A percentile compares a stretch with the other conserved stretches of the same genome.
Conservation (phyloP, 2,113 vertebrate species). For the Periophthalmodon schlosseri region DNA sequence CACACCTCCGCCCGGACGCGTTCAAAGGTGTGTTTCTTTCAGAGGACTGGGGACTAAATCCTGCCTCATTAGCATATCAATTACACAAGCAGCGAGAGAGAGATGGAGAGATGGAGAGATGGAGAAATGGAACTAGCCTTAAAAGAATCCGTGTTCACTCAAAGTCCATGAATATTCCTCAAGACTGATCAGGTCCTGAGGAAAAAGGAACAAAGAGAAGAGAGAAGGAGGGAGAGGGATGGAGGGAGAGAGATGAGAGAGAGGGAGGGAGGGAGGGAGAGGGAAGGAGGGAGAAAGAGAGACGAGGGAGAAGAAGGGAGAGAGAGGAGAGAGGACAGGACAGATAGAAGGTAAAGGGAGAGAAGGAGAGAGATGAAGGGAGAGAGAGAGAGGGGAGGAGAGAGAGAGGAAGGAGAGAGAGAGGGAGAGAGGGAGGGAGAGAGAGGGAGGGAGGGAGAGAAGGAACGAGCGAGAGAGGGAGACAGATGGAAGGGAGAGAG, state of each 20-base stretch:
- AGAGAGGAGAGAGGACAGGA: too few relatives aligned
- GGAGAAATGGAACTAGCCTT: constrained; percentile 36
- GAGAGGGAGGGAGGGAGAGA: too few relatives aligned
- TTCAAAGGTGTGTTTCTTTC: constrained; percentile 48
- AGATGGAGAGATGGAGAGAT: constrained; percentile 9
- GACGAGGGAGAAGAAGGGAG: too few relatives aligned
- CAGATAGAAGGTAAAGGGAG: too few relatives aligned
- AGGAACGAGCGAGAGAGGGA: too few relatives aligned
- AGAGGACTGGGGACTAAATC: constrained; percentile 49
- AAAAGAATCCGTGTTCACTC: constrained; percentile 49
- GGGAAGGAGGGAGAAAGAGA: too few relatives aligned
- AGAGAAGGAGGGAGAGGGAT: background rate
- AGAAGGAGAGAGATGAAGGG: too few relatives aligned
- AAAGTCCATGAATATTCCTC: constrained; percentile 52
- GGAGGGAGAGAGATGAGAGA: background rate
- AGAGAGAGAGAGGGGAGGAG: too few relatives aligned
- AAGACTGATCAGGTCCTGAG: constrained; percentile 43
- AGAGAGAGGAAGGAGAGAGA: too few relatives aligned
- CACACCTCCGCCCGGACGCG: constrained; percentile 14
- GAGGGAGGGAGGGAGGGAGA: background rate
- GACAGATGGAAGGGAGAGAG: too few relatives aligned
- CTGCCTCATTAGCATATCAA: constrained; percentile 68
- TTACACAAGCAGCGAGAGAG: constrained; percentile 43
- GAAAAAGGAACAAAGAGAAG: constrained; percentile 20
- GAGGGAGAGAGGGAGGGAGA: too few relatives aligned